Evolutionary conservation across 2,113 vertebrate genomes (phyloP).

Genomic region (Rhadina sibilatrix): DNA sequence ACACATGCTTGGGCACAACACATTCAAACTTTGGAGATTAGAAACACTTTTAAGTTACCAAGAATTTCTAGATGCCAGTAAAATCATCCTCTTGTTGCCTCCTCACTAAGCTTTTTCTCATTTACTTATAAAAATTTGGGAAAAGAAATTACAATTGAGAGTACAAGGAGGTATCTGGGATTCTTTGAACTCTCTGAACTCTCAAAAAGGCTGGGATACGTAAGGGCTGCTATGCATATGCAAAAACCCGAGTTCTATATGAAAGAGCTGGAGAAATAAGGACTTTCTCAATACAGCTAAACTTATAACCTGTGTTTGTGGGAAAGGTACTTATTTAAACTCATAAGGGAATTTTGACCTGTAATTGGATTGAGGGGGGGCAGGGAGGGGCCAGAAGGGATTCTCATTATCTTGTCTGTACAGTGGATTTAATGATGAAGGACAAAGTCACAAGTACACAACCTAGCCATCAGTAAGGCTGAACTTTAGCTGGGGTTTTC

Average conservation of each 20-base stretch:
- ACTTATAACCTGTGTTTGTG: background rate
- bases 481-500: background rate
- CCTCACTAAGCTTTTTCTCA: background rate
- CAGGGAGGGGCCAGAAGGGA: background rate
- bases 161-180: background rate
- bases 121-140: background rate
- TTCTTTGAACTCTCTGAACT: background rate
- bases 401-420: background rate
- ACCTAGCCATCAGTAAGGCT: background rate
- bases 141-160: background rate
- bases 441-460: background rate
- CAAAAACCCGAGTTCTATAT: background rate
- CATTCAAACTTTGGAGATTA: background rate
- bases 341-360: background rate
- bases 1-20: background rate
- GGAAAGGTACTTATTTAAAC: background rate
- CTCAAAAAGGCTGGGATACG: background rate
- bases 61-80: background rate
- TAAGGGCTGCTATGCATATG: background rate
- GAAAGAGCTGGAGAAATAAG: background rate
- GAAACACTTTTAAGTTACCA: background rate
- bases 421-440: background rate
- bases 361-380: background rate
- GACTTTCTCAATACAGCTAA: background rate
- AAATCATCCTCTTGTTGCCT: background rate